Evolutionary conservation across 2,797 vertebrate genomes (phyloP), one percentile per base, ranked within the genome.

Genomic region (Coreius guichenoti): DNA sequence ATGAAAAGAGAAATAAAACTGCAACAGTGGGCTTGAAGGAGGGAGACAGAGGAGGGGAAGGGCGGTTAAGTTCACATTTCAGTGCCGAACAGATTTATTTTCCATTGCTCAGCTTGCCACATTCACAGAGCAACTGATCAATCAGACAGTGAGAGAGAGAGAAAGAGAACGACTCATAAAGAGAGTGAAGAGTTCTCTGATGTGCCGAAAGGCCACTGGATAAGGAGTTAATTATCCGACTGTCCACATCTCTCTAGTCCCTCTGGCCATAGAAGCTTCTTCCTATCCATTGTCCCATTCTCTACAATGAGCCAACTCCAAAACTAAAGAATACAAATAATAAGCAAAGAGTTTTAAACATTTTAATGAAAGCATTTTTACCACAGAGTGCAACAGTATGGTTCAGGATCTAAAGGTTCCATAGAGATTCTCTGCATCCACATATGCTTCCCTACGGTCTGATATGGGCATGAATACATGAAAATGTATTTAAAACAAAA

Each of bases 201-300:
- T 90, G 90, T 90, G 90, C 87, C 78, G 80, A 89, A 86, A 90
- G 89, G 91, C 84, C 88, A 88, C 86, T 86, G 90, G 87, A 90
- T 92, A 91, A 91, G 88, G 84, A 93, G 90, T 92, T 91, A 92
- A 92, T 93, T 93, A 93, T 91, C 91, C 80, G 88, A 91, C 90
- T 93, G 89, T 92, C 92, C 91, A 91, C 92, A 92, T 87, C 82
- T 69, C 73, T 84, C 54, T 87, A 84, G 69, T 85, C 36, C 56
- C 51, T 33, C 63, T 63, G 43, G 68, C 33, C 61, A 45, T 7
- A 43, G 39, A 80, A 29, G 17, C 58, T 19, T 65, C 39, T 47
- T 47, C 39, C 39, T 23, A 19, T 47, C 61, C 11, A 29, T 45
- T 51, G 17, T 67, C 65, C 19, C 19, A 21, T 39, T 65, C 5